phyloP scores from a whole-genome alignment of 2,797 vertebrate species.

The Diplodus sargus region DNA sequence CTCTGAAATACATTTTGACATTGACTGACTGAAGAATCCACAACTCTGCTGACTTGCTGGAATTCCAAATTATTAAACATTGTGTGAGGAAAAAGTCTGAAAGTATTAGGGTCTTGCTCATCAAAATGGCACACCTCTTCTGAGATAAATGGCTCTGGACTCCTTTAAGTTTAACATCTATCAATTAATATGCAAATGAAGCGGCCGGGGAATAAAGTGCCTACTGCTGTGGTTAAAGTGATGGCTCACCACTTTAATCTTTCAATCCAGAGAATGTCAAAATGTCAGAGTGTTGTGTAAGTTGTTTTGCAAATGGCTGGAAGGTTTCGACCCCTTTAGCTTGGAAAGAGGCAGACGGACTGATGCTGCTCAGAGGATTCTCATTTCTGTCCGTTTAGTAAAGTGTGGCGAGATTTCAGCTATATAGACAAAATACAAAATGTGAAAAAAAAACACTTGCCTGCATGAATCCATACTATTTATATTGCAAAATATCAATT shows the following conservation, averaged over 20 bases:
- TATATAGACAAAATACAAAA: constrained; percentile 5
- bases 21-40: constrained; percentile 45
- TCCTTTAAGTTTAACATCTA: constrained; percentile 74
- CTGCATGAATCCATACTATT: constrained; percentile 1
- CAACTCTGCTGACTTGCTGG: constrained; percentile 67
- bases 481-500: neutral
- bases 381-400: neutral
- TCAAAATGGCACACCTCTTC: constrained; percentile 76
- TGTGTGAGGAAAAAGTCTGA: constrained; percentile 49
- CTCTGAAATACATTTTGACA: constrained; percentile 55
- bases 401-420: neutral
- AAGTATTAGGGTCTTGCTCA: constrained; percentile 71
- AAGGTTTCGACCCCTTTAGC: constrained; percentile 37
- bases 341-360: constrained; percentile 27
- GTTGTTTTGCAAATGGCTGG: constrained; percentile 67
- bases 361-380: constrained; percentile 3
- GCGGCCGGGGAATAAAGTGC: constrained; percentile 69
- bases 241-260: constrained; percentile 76
- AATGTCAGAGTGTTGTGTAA: constrained; percentile 74
- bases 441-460: neutral
- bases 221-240: constrained; percentile 74
- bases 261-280: constrained; percentile 70
- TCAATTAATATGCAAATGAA: constrained; percentile 86
- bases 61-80: constrained; percentile 75
- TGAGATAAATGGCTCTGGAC: constrained; percentile 75